These are phyloP conservation scores for Xanthia togata DNA, from an alignment of 2,888 invertebrate genomes.

Conservation along the genomic window DNA sequence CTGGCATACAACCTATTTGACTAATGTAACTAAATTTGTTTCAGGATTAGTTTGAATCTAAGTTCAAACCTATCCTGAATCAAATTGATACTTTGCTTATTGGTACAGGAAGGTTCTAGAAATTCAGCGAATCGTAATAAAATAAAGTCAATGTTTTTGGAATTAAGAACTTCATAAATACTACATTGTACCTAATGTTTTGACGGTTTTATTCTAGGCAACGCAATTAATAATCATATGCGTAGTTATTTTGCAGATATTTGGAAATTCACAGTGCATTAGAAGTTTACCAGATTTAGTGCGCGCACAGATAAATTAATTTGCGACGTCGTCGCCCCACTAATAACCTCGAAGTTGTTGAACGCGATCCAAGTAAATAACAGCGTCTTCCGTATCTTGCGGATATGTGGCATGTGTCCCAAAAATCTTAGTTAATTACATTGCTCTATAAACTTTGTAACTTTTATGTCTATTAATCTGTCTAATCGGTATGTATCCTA, in stretches of 20 bases:
- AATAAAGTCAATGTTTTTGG: not conserved
- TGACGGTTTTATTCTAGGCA: conserved; percentile 17
- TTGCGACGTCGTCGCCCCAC: conserved; percentile 75
- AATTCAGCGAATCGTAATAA: conserved; percentile 2
- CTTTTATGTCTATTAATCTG: conserved; percentile 19
- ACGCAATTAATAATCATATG: not conserved
- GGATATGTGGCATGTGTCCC: conserved; percentile 80
- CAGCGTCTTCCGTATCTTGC: conserved; percentile 81
- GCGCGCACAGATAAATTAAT: conserved; percentile 75
- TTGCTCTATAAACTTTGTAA: conserved; percentile 40
- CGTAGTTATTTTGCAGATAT: conserved; percentile 56
- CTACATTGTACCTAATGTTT: conserved; percentile 15
- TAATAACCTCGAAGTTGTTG: conserved; percentile 84
- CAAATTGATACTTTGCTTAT: not conserved
- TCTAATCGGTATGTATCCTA: conserved; percentile 6
- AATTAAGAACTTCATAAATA: not conserved
- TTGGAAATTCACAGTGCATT: conserved; percentile 66
- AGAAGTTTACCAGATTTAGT: conserved; percentile 68
- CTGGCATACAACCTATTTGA: not conserved
- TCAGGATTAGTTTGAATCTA: conserved; percentile 1
- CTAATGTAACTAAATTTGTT: not conserved
- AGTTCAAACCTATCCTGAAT: not conserved
- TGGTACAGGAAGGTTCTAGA: not conserved
- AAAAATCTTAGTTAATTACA: conserved; percentile 73
- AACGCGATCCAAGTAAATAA: conserved; percentile 85